Base-by-base conservation (phyloP, 2,888 invertebrate genomes). In the Vandiemenella viatica region DNA sequence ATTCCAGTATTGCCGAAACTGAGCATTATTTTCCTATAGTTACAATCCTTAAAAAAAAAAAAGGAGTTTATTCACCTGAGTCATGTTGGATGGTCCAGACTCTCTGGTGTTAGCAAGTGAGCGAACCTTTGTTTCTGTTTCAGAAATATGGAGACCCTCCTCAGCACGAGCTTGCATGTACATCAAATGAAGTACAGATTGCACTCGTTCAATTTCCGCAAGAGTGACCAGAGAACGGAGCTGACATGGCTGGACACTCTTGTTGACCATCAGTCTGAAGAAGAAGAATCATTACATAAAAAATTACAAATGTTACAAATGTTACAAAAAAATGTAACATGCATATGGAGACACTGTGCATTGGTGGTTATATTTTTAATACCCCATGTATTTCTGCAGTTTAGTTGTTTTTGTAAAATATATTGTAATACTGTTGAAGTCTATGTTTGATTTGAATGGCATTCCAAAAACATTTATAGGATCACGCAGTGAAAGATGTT, bases 131-230 rank as follows among this genome's bases (percentile, higher is more conserved):
- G 57, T 56, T 58, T 65, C 62, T 17, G 63, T 59, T 48, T 64
- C 62, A 16, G 65, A 61, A 19, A 65, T 60, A 46, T 62, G 62
- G 18, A 61, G 50, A 19, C 60, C 60, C 49, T 65, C 64, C 52
- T 69, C 67, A 13, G 67, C 67, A 54, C 61, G 59, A 15, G 59
- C 59, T 54, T 63, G 64, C 7, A 62, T 58, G 48, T 66, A 65
- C 54, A 63, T 63, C 19, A 58, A 48, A 20, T 53, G 49, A 17
- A 74, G 58, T 1, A 73, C 61, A n/a, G 62, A 65, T 48, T 68
- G 59, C 2, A 68, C 67, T 17, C 74, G 61, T 60, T 74, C 73
- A 51, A 71, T 58, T 52, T 73, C 72, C 3, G 65, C 64, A 5
- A 68, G 51, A 37, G 63, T 66, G 10, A 67, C 64, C n/a, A 73